Base-by-base conservation (phyloP, 1,140 invertebrate species). In the Pseudoatta argentina region DNA sequence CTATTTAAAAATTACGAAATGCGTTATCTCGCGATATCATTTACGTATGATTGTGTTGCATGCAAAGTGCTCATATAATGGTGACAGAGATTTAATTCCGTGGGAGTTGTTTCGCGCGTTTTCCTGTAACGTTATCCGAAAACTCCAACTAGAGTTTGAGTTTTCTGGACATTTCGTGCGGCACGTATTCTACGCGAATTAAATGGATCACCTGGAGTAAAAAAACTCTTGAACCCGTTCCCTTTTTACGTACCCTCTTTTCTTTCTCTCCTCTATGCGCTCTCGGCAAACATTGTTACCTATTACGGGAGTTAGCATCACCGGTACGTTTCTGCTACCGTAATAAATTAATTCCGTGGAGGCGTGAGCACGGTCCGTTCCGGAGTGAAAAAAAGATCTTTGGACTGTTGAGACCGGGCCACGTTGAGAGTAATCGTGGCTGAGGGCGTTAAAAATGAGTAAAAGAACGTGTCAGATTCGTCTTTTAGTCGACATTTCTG, bases 321-420 rank as follows among this genome's bases (percentile, higher is more conserved):
- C 75, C 76, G 85, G 77, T 86, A 83, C 78, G 59, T 83, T 78
- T 67, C 85, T 67, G 83, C 66, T 85, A 67, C 51, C 57, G 89
- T 91, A 91, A 91, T 92, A 92, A 92, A 92, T 92, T 92, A 92
- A 92, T 92, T 91, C 87, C 61, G 48, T 55, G 55, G 69, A 85
- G 85, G 86, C 86, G 64, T 51, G 57, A 77, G 24, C 57, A 75
- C 71, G 63, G 30, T 66, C 63, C 39, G 57, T 63, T 12, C 44
- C 30, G 39, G 21, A 2, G 8, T 12, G 61, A 39, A 55, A 34
- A 61, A 44, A 64, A 71, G 77, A 48, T 44, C 55, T 24, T 39
- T 34, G 69, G 55, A 57, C 57, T 82, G 89, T 81, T 61, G 88
- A 85, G 71, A 66, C 59, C 77, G 57, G 72, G 59, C 73, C 67